Percentiles rank a stretch among this genome's conserved stretches.
These are phyloP conservation scores for Villa cingulata DNA, from an alignment of 2,888 invertebrate genomes.

Conservation along the genomic window DNA sequence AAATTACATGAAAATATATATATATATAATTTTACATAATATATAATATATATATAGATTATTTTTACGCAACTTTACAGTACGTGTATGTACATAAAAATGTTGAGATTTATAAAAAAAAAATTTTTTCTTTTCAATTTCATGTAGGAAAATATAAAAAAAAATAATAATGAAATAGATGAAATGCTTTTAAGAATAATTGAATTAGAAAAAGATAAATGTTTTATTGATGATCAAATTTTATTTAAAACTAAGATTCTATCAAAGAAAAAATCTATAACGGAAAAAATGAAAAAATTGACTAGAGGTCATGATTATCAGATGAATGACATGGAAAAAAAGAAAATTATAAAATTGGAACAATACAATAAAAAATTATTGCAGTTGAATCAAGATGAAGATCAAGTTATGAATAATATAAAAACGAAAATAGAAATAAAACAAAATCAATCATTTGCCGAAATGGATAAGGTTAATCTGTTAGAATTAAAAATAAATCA, in stretches of 20 bases:
- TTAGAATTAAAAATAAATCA: background rate
- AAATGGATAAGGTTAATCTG: background rate
- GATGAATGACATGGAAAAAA: background rate
- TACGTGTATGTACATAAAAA: too few species aligned
- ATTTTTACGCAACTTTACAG: too few species aligned
- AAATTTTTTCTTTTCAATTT: background rate
- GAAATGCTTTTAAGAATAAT: background rate
- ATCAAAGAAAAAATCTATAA: background rate
- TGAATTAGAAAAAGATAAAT: background rate
- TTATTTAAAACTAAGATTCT: background rate
- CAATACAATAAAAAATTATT: background rate
- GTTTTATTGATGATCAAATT: background rate
- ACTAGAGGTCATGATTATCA: background rate
- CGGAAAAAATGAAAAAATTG: background rate
- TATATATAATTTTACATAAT: too few species aligned
- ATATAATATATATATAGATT: too few species aligned
- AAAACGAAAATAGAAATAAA: background rate
- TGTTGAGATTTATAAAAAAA: too few species aligned
- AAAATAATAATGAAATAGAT: background rate
- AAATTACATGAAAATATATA: too few species aligned
- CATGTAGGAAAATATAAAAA: background rate
- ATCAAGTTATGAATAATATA: background rate
- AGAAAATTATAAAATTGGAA: background rate
- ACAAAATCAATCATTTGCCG: background rate
- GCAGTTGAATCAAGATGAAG: background rate